A percentile compares a stretch with the other conserved stretches of the same genome.
Evolutionary conservation across 2,888 invertebrate species (phyloP).

Genomic region (Callyntrura guangdongensis): DNA sequence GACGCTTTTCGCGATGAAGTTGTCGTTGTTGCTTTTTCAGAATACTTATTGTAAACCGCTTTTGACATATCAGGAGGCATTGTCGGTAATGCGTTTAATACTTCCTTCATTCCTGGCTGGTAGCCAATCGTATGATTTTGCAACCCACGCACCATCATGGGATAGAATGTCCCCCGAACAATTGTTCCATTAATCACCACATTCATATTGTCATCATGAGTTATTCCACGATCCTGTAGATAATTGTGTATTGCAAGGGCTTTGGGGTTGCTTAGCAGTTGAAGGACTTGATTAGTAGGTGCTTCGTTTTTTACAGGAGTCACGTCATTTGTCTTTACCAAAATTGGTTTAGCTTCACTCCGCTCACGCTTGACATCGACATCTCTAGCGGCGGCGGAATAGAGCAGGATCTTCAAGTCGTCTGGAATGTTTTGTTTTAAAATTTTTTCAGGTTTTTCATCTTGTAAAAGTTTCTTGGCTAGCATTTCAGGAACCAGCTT

Average conservation of each 20-base stretch:
- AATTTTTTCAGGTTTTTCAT: neutral
- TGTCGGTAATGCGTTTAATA: neutral
- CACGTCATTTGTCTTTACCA: too few relatives aligned
- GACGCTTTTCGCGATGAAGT: neutral
- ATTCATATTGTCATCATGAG: slow-evolving; percentile 33
- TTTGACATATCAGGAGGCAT: slow-evolving; percentile 2
- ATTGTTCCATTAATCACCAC: slow-evolving; percentile 8
- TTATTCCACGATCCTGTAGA: neutral
- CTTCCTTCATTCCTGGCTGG: slow-evolving; percentile 35
- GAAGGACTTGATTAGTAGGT: too few relatives aligned
- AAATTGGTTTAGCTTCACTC: too few relatives aligned
- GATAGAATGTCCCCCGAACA: neutral
- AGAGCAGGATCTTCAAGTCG: slow-evolving; percentile 45
- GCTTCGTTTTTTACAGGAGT: too few relatives aligned
- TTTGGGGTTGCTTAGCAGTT: neutral
- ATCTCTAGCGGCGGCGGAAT: slow-evolving; percentile 9
- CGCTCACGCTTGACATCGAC: slow-evolving; percentile 4
- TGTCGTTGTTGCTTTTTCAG: neutral
- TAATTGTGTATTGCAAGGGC: slow-evolving; percentile 12
- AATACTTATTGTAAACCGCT: neutral
- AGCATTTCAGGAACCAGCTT: slow-evolving; percentile 48
- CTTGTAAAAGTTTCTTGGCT: neutral
- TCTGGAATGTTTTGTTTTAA: slow-evolving; percentile 25
- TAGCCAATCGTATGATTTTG: neutral
- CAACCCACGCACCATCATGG: slow-evolving; percentile 9